Conservation (phyloP, 2,113 vertebrate genomes). For the Typhlomys cinereus region DNA sequence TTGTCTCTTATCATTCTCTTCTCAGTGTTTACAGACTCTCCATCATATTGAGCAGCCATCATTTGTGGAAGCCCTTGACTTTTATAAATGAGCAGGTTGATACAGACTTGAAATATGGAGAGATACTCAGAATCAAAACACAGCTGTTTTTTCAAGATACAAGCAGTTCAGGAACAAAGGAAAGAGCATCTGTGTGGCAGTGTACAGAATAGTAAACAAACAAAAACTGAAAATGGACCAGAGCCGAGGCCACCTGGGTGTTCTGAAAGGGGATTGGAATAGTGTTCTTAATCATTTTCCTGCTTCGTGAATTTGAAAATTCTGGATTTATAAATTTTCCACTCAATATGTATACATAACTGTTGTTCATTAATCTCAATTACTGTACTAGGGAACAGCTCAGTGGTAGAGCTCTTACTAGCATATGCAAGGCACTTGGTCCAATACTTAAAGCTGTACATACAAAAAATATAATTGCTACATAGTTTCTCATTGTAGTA, state of each 20-base stretch:
- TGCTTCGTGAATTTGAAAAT: slow-evolving; percentile 13
- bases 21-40: slow-evolving; percentile 25
- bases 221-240: not conserved
- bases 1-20: not conserved
- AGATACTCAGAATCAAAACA: slow-evolving; percentile 52
- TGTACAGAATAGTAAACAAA: slow-evolving; percentile 1
- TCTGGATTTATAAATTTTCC: not conserved
- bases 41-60: not conserved
- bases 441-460: not conserved
- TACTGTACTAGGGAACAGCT: not conserved
- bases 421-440: too few relatives aligned
- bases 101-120: not conserved
- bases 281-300: not conserved
- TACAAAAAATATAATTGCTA: not conserved
- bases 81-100: slow-evolving; percentile 53
- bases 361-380: not conserved
- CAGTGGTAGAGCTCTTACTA: not conserved
- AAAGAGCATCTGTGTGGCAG: not conserved
- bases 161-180: slow-evolving; percentile 49
- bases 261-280: not conserved
- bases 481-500: slow-evolving; percentile 4
- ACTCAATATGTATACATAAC: not conserved
- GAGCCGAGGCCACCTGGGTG: not conserved
- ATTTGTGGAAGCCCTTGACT: slow-evolving; percentile 55
- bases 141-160: slow-evolving; percentile 33